Conservation (phyloP, 2,797 vertebrate genomes). For the Smutsia gigantea region DNA sequence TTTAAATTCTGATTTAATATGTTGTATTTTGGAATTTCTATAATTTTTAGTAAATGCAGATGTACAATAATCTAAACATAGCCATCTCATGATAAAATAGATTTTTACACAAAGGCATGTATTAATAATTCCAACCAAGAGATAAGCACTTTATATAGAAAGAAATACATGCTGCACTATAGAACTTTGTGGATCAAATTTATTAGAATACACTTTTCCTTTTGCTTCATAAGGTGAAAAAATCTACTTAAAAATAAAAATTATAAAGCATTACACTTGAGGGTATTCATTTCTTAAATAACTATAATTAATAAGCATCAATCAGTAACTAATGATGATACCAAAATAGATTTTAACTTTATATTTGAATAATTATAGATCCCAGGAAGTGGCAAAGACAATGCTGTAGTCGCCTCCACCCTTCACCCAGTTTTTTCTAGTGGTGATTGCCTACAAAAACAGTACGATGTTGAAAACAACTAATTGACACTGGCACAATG, state of each 20-base stretch:
- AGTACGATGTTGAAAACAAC: background rate
- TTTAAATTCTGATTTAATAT: background rate
- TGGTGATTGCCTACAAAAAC: background rate
- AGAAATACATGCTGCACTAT: background rate
- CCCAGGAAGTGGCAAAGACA: background rate
- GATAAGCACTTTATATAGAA: background rate
- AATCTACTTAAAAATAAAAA: background rate
- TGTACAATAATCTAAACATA: background rate
- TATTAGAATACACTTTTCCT: background rate
- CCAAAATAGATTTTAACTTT: background rate
- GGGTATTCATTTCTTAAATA: background rate
- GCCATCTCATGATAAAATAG: background rate
- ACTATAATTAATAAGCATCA: background rate
- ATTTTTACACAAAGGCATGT: background rate
- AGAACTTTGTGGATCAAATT: background rate
- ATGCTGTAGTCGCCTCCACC: background rate
- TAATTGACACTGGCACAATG: background rate
- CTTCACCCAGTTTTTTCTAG: background rate
- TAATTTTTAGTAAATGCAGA: background rate
- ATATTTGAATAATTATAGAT: background rate
- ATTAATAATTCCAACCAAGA: background rate
- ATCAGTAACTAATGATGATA: background rate
- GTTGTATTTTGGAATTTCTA: background rate
- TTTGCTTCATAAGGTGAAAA: background rate
- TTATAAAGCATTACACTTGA: background rate